Percentiles rank a stretch among this genome's conserved stretches.
phyloP scores from a whole-genome alignment of 2,888 invertebrate genomes.

The Drosophila bunnanda region DNA sequence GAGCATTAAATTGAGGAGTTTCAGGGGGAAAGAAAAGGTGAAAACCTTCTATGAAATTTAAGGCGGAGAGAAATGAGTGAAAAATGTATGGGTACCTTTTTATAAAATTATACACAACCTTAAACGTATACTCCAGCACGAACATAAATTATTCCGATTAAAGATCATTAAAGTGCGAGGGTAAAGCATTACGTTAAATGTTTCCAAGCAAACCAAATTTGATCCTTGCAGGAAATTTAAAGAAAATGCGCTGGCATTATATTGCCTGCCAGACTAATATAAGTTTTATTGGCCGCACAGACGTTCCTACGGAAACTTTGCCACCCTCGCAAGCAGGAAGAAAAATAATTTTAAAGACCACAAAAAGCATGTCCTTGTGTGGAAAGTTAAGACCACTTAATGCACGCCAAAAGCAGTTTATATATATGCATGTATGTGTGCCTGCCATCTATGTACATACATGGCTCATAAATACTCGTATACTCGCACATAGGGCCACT shows the following conservation, averaged over 20 bases:
- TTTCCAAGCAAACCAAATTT: background rate
- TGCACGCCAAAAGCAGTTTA: conserved; percentile 78
- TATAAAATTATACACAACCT: background rate
- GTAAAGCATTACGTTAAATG: background rate
- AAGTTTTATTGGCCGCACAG: conserved; percentile 64
- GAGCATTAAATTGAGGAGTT: conserved; percentile 16
- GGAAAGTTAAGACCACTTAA: conserved; percentile 81
- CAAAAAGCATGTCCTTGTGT: conserved; percentile 78
- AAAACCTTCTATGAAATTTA: conserved; percentile 5
- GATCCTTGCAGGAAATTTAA: conserved; percentile 15
- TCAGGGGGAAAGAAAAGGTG: background rate
- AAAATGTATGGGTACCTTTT: background rate
- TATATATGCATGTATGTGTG: conserved; percentile 22
- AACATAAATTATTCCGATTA: background rate
- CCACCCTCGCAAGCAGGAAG: background rate
- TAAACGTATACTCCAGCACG: background rate
- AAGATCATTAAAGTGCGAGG: background rate
- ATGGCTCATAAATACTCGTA: conserved; percentile 63
- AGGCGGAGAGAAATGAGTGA: background rate
- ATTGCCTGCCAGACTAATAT: conserved; percentile 56
- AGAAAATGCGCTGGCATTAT: conserved; percentile 49
- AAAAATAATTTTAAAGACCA: conserved; percentile 73
- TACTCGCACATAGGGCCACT: conserved; percentile 23
- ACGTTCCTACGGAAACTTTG: conserved; percentile 28
- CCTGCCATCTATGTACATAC: conserved; percentile 20